Conservation (phyloP, 2,888 invertebrate species). For the Orthosia cruda region DNA sequence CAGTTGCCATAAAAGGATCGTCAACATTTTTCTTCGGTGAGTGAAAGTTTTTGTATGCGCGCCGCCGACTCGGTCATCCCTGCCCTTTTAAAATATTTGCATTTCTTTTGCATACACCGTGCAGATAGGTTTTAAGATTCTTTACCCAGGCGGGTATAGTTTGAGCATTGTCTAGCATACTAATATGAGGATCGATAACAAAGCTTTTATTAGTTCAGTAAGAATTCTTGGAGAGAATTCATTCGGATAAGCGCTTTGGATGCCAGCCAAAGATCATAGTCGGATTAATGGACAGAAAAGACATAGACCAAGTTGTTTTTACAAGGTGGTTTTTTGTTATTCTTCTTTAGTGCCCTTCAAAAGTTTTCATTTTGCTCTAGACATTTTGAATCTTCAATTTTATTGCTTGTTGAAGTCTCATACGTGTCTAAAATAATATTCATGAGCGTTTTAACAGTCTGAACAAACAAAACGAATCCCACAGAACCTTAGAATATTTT, state of each 20-base stretch:
- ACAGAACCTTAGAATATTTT: not conserved
- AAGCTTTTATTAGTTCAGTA: slow-evolving; percentile 51
- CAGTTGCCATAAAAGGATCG: slow-evolving; percentile 85
- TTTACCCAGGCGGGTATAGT: slow-evolving; percentile 67
- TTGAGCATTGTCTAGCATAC: slow-evolving; percentile 60
- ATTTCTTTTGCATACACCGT: slow-evolving; percentile 83
- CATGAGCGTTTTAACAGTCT: not conserved
- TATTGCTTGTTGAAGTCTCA: not conserved
- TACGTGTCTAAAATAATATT: not conserved
- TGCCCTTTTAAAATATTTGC: slow-evolving; percentile 87
- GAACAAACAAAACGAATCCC: not conserved
- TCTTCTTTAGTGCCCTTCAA: slow-evolving; percentile 27
- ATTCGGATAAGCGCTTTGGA: slow-evolving; percentile 72
- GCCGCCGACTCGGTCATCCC: slow-evolving; percentile 76
- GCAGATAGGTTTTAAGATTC: slow-evolving; percentile 76
- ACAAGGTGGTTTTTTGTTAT: slow-evolving; percentile 49
- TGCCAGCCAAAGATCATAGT: slow-evolving; percentile 73
- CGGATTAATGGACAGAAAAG: slow-evolving; percentile 69
- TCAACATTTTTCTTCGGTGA: slow-evolving; percentile 82
- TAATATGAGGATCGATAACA: slow-evolving; percentile 58
- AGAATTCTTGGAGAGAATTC: slow-evolving; percentile 59
- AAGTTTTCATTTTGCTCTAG: not conserved
- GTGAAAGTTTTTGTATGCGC: slow-evolving; percentile 85
- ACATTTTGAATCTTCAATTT: not conserved
- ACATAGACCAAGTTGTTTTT: slow-evolving; percentile 70